Percentiles rank a stretch among this genome's conserved stretches.
These are phyloP conservation scores for Eulimnadia texana DNA, from an alignment of 1,140 invertebrate genomes.

Conservation along the genomic window DNA sequence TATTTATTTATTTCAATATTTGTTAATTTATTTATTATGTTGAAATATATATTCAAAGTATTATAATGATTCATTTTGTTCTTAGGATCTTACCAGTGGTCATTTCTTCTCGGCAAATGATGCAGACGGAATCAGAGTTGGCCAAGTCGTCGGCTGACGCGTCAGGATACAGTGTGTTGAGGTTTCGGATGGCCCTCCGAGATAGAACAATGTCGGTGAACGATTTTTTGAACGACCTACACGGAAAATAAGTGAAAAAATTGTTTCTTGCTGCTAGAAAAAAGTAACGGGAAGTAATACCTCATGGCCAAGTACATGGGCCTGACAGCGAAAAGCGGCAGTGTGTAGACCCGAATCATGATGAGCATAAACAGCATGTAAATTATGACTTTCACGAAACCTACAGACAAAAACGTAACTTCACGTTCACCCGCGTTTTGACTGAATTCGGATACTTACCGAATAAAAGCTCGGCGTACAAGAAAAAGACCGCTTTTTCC, in stretches of 20 bases:
- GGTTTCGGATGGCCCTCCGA: slow-evolving; percentile 86
- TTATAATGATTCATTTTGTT: slow-evolving; percentile 15
- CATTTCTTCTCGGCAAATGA: slow-evolving; percentile 96
- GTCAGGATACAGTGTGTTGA: slow-evolving; percentile 96
- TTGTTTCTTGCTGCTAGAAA: neutral
- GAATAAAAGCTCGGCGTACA: slow-evolving; percentile 93
- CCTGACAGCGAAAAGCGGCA: slow-evolving; percentile 94
- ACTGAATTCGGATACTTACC: slow-evolving; percentile 62
- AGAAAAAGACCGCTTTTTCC: slow-evolving; percentile 91
- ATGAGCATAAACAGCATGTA: slow-evolving; percentile 89
- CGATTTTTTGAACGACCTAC: slow-evolving; percentile 90
- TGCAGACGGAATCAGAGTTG: slow-evolving; percentile 95
- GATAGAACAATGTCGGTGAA: slow-evolving; percentile 96
- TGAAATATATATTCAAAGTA: too few species aligned
- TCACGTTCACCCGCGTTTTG: too few species aligned
- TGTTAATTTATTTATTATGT: too few species aligned
- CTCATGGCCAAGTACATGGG: slow-evolving; percentile 97
- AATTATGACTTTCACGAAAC: slow-evolving; percentile 65
- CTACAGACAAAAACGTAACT: slow-evolving; percentile 32
- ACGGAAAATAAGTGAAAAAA: neutral
- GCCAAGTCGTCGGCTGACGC: slow-evolving; percentile 84
- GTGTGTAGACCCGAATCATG: slow-evolving; percentile 93
- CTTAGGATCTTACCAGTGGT: slow-evolving; percentile 33
- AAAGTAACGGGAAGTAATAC: slow-evolving; percentile 29
- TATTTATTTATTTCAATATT: too few species aligned